Conservation (phyloP, 1,140 invertebrate species). For the Drosophila seguyi region DNA sequence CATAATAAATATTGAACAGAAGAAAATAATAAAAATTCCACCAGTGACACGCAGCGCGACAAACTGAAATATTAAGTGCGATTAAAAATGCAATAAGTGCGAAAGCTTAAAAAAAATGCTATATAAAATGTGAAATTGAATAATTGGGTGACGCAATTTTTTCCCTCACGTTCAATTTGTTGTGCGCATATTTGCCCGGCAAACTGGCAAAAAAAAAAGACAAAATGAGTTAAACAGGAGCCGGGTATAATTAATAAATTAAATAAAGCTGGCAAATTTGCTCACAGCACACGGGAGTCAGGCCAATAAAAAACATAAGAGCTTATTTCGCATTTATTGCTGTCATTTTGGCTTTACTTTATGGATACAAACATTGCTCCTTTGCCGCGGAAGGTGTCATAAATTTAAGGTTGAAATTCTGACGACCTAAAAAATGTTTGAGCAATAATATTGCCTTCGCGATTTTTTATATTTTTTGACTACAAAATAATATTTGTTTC, state of each 20-base stretch:
- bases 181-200: conserved; percentile 30
- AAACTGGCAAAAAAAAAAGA: conserved; percentile 47
- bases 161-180: conserved; percentile 30
- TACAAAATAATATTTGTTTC: neutral
- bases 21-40: conserved; percentile 58
- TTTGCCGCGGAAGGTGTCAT: neutral
- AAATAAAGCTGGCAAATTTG: conserved; percentile 53
- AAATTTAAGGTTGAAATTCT: neutral
- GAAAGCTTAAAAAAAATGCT: conserved; percentile 26
- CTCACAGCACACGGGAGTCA: conserved; percentile 17
- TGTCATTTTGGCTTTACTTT: conserved; percentile 30
- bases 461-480: neutral
- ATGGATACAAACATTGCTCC: conserved; percentile 2
- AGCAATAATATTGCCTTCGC: neutral
- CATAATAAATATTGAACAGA: conserved; percentile 70
- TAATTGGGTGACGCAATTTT: conserved; percentile 36
- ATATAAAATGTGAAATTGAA: conserved; percentile 47
- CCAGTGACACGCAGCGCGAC: conserved; percentile 34
- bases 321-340: conserved; percentile 24
- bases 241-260: conserved; percentile 56
- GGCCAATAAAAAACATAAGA: conserved; percentile 8
- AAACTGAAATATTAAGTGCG: conserved; percentile 71
- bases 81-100: conserved; percentile 70
- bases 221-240: conserved; percentile 47
- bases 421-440: neutral